Base-by-base conservation (phyloP, 2,113 vertebrate species). In the Polyodon spathula region DNA sequence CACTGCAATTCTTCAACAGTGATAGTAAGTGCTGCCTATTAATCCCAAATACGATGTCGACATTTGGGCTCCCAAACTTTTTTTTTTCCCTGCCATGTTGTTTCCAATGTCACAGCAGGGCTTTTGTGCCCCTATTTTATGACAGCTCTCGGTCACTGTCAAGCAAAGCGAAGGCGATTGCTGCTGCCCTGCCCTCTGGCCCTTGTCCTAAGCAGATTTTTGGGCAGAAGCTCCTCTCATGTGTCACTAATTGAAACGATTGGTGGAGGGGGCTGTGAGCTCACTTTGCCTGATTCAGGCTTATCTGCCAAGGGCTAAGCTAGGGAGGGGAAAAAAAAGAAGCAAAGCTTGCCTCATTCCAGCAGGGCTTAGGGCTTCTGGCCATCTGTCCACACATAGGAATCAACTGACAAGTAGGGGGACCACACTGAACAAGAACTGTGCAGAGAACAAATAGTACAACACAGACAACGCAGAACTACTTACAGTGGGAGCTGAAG, bases 201-300 rank as follows among this genome's bases (percentile, higher is more conserved):
- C 80, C 70, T 75, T 77, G 44, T 68, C 76, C 75, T 79, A 79
- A 82, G 71, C 74, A 80, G 78, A 79, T 82, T 82, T 82, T 83
- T 79, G 74, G 79, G 76, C 73, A 79, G 76, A 76, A 81, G 73
- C 77, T 77, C 71, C 63, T 78, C 82, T 84, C 79, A 74, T 76
- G 78, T 81, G 76, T 77, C 76, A 81, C 75, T 84, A 84, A 86
- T 80, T 82, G 82, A 74, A 76, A 72, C 67, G 78, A 78, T 75
- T 84, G 77, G 76, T 56, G 75, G 73, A 71, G 68, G 69, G 69
- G 69, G 68, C 68, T 61, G 76, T n/a, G 71, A 77, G 71, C 57
- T 56, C 70, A 42, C 71, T 64, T 63, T 56, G 77, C 40, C 69
- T 77, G 66, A 62, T 63, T 76, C 57, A 68, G 65, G 75, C 12